A percentile compares a stretch with the other conserved stretches of the same genome.
These are phyloP conservation scores for Phymanthus crucifer DNA, from an alignment of 92 coral and sea anemone genomes.

Conservation along the genomic window DNA sequence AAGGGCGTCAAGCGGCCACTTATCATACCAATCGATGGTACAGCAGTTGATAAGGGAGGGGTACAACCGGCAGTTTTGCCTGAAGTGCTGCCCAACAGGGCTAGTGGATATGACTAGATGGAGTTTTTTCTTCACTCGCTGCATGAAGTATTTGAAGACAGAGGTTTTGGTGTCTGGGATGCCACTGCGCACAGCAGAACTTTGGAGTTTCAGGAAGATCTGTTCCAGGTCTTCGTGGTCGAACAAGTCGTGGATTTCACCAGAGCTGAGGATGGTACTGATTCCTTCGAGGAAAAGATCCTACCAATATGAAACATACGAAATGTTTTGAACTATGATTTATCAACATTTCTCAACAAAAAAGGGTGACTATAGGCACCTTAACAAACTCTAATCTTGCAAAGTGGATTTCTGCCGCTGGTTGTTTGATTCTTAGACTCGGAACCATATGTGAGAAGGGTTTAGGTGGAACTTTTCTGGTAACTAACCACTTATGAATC, in stretches of 20 bases:
- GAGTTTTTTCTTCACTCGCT: conserved; percentile 77
- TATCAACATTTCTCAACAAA: neutral
- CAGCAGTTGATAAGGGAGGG: conserved; percentile 93
- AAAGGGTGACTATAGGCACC: too few relatives aligned
- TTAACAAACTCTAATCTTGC: too few relatives aligned
- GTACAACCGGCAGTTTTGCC: conserved; percentile 87
- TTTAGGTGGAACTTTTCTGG: too few relatives aligned
- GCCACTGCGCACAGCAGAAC: conserved; percentile 64
- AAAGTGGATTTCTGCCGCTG: too few relatives aligned
- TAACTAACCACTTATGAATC: neutral
- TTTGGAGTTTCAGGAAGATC: conserved; percentile 67
- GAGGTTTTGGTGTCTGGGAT: conserved; percentile 75
- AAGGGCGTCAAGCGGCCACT: conserved; percentile 92
- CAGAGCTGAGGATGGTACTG: conserved; percentile 69
- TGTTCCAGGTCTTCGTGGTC: conserved; percentile 84
- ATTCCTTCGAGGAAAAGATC: conserved; percentile 91
- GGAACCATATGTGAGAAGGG: too few relatives aligned
- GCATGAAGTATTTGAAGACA: conserved; percentile 79
- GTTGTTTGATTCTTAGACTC: too few relatives aligned
- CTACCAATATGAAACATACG: conserved; percentile 37
- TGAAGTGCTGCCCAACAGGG: conserved; percentile 85
- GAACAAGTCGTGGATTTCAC: conserved; percentile 76
- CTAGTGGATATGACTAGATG: conserved; percentile 89
- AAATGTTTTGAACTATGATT: neutral
- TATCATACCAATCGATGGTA: conserved; percentile 95